Evolutionary conservation across 2,797 vertebrate genomes (phyloP), one percentile per base, ranked within the genome.

Genomic region (Eulemur mongoz): DNA sequence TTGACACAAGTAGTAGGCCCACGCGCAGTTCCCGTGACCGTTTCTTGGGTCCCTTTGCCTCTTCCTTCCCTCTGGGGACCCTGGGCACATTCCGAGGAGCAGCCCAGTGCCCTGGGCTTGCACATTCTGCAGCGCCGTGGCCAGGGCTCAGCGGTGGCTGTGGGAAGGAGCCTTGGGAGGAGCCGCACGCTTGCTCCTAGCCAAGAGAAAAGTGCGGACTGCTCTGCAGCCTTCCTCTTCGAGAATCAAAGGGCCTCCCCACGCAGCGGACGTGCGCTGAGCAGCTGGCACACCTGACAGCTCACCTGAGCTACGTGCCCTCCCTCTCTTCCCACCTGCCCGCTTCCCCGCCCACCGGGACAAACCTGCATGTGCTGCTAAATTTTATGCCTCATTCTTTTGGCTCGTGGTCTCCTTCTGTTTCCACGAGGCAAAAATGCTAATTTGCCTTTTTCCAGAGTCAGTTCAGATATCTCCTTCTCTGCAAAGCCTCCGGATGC

Each of bases 101-200:
- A 81, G 94, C 73, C 27, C 70, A 3, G 23, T 14, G 73, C 40
- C 59, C 91, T 84, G 67, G 92, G 83, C 89, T 75, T 14, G 38
- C 35, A 25, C 23, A 25, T 35, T 1, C 4, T 89, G 70, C 76
- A 97, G 96, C 93, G 35, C 5, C 0, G 18, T 94, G 92, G 89
- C 75, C 54, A 81, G 78, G 13, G 17, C n/a, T 5, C 27, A 40
- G 54, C 25, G 7, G 35, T 0, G 0, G 15, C 84, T 89, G 43
- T 17, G 20, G 95, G 92, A 80, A 87, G 30, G 4, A 11, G 30
- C 0, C n/a, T 25, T 3, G 7, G 1, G 0, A 0, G 32, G 14
- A 1, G 0, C 12, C 35, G 67, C 25, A 52, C 7, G 54, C 86
- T 73, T 76, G 10, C 48, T 94, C n/a, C 78, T 83, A 35, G 32